Evolutionary conservation across 2,888 invertebrate genomes (phyloP).

Genomic region (Brachyopa scutellaris): DNA sequence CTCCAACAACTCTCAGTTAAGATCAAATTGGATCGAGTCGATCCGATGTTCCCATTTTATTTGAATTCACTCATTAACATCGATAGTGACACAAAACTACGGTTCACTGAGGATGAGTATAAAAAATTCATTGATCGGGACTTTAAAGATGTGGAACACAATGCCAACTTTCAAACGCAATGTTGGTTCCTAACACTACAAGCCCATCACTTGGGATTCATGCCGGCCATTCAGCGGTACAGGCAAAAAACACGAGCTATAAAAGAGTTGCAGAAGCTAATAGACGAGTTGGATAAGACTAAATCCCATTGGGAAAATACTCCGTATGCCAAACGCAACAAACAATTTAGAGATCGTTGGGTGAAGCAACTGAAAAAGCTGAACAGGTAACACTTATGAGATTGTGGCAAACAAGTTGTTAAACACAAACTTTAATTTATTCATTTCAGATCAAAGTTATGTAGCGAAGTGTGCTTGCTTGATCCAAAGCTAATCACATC

Average conservation of each 20-base stretch:
- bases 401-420: neutral
- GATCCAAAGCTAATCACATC: slow-evolving; percentile 92
- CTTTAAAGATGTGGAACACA: slow-evolving; percentile 80
- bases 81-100: slow-evolving; percentile 91
- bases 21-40: slow-evolving; percentile 94
- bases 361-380: slow-evolving; percentile 91
- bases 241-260: slow-evolving; percentile 86
- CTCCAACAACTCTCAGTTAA: slow-evolving; percentile 94
- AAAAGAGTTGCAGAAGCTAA: slow-evolving; percentile 92
- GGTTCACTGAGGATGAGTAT: slow-evolving; percentile 91
- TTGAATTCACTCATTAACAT: slow-evolving; percentile 88
- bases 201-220: slow-evolving; percentile 94
- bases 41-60: slow-evolving; percentile 94
- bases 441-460: slow-evolving; percentile 89
- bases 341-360: slow-evolving; percentile 93
- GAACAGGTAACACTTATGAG: slow-evolving; percentile 83
- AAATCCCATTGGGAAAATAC: slow-evolving; percentile 92
- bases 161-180: slow-evolving; percentile 96
- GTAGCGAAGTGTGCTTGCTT: slow-evolving; percentile 94
- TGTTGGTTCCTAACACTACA: slow-evolving; percentile 98
- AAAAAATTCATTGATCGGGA: slow-evolving; percentile 78
- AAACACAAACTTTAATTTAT: neutral
- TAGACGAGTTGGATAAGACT: slow-evolving; percentile 91
- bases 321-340: slow-evolving; percentile 89
- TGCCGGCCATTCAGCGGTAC: slow-evolving; percentile 94